These are phyloP conservation scores for Chrysaora quinquecirrha DNA, from an alignment of 30 jellyfish, hydroid and myxozoan species.

Conservation along the genomic window DNA sequence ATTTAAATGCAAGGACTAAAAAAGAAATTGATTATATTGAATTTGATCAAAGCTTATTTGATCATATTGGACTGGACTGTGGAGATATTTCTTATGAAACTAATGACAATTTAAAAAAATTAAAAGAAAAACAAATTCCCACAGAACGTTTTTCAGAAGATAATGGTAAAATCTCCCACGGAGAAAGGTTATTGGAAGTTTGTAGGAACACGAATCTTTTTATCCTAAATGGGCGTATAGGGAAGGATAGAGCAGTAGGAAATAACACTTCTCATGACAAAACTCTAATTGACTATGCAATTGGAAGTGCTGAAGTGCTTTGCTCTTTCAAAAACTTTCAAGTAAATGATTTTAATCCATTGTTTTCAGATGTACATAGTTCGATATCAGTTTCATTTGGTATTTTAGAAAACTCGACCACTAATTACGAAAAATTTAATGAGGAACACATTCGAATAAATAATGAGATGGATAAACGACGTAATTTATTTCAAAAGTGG, in stretches of 20 bases:
- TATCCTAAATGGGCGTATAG: slow-evolving; percentile 1
- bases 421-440: neutral
- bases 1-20: too few relatives aligned
- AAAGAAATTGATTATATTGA: neutral
- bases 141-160: too few relatives aligned
- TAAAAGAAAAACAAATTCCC: too few relatives aligned
- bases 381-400: too few relatives aligned
- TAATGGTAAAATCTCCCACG: neutral
- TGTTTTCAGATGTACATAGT: neutral
- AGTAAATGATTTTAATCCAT: slow-evolving; percentile 1
- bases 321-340: neutral
- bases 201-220: neutral
- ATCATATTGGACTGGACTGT: neutral
- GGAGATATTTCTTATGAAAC: neutral
- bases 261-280: slow-evolving; percentile 13
- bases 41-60: neutral
- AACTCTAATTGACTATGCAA: slow-evolving; percentile 18
- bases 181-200: neutral
- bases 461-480: neutral
- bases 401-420: neutral
- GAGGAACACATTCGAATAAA: neutral
- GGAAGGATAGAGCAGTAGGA: neutral
- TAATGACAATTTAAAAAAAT: neutral
- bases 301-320: slow-evolving; percentile 5
- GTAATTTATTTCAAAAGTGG: neutral